Evolutionary conservation across 2,797 vertebrate genomes (phyloP).

Genomic region (Hyperoplus lanceolatus): DNA sequence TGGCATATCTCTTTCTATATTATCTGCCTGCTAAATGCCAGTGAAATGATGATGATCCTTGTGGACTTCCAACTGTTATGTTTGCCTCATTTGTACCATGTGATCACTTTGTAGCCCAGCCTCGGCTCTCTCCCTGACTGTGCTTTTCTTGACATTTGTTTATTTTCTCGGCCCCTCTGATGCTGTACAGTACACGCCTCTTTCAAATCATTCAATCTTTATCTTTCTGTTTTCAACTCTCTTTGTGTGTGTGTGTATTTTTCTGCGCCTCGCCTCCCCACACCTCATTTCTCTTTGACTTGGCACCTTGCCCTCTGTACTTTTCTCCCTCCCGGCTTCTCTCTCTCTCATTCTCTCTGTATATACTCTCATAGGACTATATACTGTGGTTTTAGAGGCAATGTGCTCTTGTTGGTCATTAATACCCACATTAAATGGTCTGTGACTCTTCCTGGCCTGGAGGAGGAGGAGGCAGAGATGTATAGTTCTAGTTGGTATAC

Average conservation of each 20-base stretch:
- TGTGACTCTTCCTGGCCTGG: slow-evolving; percentile 76
- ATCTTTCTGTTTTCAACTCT: slow-evolving; percentile 52
- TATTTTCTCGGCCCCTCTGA: slow-evolving; percentile 46
- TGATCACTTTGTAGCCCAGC: not conserved
- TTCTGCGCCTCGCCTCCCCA: slow-evolving; percentile 45
- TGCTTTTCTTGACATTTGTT: slow-evolving; percentile 51
- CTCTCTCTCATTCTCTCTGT: slow-evolving; percentile 40
- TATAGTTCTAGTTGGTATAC: slow-evolving; percentile 60
- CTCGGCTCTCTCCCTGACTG: slow-evolving; percentile 18
- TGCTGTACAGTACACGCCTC: not conserved
- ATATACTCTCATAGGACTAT: slow-evolving; percentile 54
- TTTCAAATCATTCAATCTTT: slow-evolving; percentile 52
- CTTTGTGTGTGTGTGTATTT: slow-evolving; percentile 32
- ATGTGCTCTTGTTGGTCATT: slow-evolving; percentile 74
- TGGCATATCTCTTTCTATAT: slow-evolving; percentile 2
- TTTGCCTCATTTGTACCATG: slow-evolving; percentile 6
- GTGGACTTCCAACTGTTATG: not conserved
- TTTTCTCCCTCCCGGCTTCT: too few relatives aligned
- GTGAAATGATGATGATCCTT: not conserved
- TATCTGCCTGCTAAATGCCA: not conserved
- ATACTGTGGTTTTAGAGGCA: slow-evolving; percentile 55
- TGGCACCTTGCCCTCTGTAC: slow-evolving; percentile 57
- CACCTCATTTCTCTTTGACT: slow-evolving; percentile 74
- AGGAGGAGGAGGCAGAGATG: slow-evolving; percentile 61
- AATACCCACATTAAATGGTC: slow-evolving; percentile 75